phyloP scores from a whole-genome alignment of 2,113 vertebrate genomes.

The Phalacrocorax carbo region DNA sequence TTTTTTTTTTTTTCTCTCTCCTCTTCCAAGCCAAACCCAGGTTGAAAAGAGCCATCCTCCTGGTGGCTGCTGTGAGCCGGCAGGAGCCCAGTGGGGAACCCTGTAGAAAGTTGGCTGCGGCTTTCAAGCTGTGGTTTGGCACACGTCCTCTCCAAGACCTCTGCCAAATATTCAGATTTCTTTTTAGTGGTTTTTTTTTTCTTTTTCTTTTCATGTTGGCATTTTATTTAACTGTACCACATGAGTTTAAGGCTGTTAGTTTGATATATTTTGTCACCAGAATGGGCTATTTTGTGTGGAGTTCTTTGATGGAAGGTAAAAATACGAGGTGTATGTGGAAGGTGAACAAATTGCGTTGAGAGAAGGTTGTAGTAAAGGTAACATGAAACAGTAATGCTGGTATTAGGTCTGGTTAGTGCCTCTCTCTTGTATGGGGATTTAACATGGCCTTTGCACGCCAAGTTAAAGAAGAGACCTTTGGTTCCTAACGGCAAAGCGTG shows the following conservation, averaged over 20 bases:
- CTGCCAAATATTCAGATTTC: slow-evolving; percentile 65
- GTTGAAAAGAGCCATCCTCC: slow-evolving; percentile 43
- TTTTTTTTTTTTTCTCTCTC: no score
- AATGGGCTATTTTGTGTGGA: background rate
- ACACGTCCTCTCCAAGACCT: slow-evolving; percentile 19
- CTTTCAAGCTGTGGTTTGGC: slow-evolving; percentile 75
- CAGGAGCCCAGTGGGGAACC: slow-evolving; percentile 39
- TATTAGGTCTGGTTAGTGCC: background rate
- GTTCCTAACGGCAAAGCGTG: background rate
- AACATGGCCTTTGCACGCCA: background rate
- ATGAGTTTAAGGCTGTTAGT: slow-evolving; percentile 8
- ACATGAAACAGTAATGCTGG: background rate
- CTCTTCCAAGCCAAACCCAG: slow-evolving; percentile 31
- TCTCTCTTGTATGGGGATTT: background rate
- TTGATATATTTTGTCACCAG: slow-evolving; percentile 31
- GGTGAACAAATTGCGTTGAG: background rate
- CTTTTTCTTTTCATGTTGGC: slow-evolving; percentile 59
- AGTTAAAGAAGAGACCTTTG: background rate
- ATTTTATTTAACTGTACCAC: slow-evolving; percentile 53
- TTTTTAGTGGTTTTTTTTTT: background rate
- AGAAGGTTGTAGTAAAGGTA: background rate
- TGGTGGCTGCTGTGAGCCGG: slow-evolving; percentile 12
- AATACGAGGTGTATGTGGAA: background rate
- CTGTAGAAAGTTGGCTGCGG: slow-evolving; percentile 64
- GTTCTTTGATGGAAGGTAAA: slow-evolving; percentile 15